Conservation (phyloP, 30 jellyfish, hydroid and myxozoan species). For the Rhopilema esculentum region DNA sequence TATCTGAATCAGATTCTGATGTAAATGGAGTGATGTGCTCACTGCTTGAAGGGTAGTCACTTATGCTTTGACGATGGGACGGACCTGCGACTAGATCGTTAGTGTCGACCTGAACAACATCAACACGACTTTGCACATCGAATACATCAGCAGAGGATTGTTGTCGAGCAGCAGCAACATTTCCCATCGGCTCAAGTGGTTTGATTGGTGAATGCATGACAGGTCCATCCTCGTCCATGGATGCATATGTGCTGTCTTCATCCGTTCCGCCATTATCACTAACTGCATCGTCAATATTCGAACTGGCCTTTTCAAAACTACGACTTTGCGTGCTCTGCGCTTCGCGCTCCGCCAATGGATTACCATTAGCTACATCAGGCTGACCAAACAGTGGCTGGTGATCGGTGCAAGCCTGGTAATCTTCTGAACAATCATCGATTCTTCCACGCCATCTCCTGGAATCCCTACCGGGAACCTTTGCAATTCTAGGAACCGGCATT, state of each 20-base stretch:
- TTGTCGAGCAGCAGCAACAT: background rate
- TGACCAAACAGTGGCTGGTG: no score
- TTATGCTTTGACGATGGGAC: background rate
- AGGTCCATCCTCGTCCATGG: conserved; percentile 57
- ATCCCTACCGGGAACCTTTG: background rate
- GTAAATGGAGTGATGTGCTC: conserved; percentile 11
- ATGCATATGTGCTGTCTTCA: conserved; percentile 39
- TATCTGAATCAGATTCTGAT: conserved; percentile 41
- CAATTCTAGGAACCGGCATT: background rate
- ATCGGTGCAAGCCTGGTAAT: background rate
- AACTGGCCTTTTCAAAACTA: background rate
- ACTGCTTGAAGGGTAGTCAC: background rate
- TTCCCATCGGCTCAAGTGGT: conserved; percentile 27
- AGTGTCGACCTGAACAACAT: background rate
- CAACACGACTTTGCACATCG: background rate
- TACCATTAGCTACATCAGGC: no score
- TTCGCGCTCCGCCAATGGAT: background rate
- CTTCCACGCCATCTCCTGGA: background rate
- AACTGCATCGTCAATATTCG: background rate
- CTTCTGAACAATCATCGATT: background rate
- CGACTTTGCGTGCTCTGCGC: background rate
- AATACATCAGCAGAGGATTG: background rate
- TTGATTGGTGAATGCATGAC: conserved; percentile 43
- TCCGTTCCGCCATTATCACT: conserved; percentile 21
- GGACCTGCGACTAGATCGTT: background rate